These are phyloP conservation scores for Cavia aperea DNA, from an alignment of 2,113 vertebrate species.

Conservation along the genomic window DNA sequence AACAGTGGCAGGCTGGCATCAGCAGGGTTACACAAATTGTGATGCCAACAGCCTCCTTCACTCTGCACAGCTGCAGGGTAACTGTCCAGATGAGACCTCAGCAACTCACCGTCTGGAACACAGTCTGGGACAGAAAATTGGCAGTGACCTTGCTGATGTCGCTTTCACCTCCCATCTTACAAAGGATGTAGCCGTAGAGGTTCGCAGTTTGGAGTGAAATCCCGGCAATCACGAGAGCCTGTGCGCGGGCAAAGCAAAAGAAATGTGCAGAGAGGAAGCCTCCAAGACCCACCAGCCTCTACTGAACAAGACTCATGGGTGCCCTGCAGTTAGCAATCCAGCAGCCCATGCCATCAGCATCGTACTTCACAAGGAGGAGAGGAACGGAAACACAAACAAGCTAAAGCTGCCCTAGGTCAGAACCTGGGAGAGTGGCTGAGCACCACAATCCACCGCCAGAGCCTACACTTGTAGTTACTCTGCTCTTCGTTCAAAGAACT, in stretches of 20 bases:
- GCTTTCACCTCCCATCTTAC: constrained; percentile 80
- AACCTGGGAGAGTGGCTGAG: fast-evolving
- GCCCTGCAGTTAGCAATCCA: fast-evolving
- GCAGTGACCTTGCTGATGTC: constrained; percentile 68
- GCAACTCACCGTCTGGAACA: constrained; percentile 80
- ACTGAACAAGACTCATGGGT: neutral
- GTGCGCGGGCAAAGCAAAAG: constrained; percentile 24
- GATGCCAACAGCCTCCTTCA: neutral
- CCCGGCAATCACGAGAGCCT: constrained; percentile 85
- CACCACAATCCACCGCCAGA: neutral
- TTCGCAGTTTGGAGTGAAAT: constrained; percentile 87
- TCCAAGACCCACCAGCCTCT: neutral
- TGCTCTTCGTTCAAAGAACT: neutral
- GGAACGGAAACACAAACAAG: neutral
- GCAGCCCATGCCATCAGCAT: fast-evolving
- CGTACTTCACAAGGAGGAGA: too few species aligned
- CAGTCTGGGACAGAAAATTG: constrained; percentile 73
- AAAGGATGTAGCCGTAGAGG: constrained; percentile 86
- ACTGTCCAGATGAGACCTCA: neutral
- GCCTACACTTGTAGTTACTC: neutral
- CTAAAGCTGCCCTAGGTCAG: neutral
- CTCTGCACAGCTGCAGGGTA: neutral
- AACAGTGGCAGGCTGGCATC: neutral
- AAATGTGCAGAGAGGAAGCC: neutral
- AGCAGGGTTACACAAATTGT: fast-evolving